phyloP scores from a whole-genome alignment of 2,797 vertebrate genomes.

The Loriculus beryllinus region DNA sequence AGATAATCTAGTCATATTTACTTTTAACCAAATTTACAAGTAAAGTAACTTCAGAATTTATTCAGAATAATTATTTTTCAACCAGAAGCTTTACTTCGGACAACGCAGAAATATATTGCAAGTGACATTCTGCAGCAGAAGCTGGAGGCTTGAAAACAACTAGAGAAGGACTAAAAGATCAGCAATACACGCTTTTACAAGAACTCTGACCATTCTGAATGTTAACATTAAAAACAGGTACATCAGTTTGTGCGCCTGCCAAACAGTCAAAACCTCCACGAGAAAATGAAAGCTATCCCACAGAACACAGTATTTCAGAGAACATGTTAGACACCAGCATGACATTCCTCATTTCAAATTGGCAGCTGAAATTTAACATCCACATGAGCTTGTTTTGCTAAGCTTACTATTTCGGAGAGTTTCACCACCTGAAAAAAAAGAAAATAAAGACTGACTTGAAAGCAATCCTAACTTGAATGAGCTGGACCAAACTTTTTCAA shows the following conservation, averaged over 20 bases:
- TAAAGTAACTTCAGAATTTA: constrained; percentile 65
- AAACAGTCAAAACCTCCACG: constrained; percentile 61
- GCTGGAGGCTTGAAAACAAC: constrained; percentile 53
- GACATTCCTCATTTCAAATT: constrained; percentile 77
- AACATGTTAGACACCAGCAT: constrained; percentile 40
- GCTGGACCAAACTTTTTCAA: background rate
- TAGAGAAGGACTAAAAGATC: constrained; percentile 29
- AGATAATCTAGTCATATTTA: constrained; percentile 48
- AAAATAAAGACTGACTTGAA: constrained; percentile 3
- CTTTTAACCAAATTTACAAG: constrained; percentile 65
- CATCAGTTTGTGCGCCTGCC: constrained; percentile 48
- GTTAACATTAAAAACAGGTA: constrained; percentile 61
- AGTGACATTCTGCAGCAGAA: constrained; percentile 64
- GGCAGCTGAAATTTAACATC: constrained; percentile 98
- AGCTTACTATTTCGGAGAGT: constrained; percentile 93
- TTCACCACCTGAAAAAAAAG: constrained; percentile 88
- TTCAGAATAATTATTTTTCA: constrained; percentile 64
- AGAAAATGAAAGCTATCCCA: constrained; percentile 42
- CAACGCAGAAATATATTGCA: constrained; percentile 49
- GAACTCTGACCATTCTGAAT: constrained; percentile 50
- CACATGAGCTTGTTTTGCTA: constrained; percentile 95
- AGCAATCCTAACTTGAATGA: background rate
- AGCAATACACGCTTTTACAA: constrained; percentile 44
- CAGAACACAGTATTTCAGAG: constrained; percentile 72
- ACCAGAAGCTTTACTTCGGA: constrained; percentile 57